Percentiles rank a stretch among this genome's conserved stretches.
phyloP scores from a whole-genome alignment of 2,888 invertebrate species.

The Plebejus melissa region DNA sequence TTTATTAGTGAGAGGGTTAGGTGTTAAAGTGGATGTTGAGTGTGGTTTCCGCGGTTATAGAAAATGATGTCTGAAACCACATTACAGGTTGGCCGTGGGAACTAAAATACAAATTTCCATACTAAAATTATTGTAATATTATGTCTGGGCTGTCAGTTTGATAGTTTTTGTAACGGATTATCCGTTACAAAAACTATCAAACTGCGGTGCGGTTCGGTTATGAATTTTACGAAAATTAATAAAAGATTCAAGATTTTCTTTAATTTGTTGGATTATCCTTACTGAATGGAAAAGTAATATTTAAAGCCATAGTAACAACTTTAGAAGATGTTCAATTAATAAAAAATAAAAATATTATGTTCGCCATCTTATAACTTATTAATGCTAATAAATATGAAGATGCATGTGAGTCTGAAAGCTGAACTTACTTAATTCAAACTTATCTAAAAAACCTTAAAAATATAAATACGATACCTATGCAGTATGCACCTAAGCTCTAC shows the following conservation, averaged over 20 bases:
- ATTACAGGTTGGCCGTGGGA: background rate
- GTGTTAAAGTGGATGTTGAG: background rate
- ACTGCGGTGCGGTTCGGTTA: background rate
- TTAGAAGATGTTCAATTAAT: too few species aligned
- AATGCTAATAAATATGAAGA: too few species aligned
- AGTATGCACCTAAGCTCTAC: background rate
- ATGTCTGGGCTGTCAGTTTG: background rate
- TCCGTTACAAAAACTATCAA: background rate
- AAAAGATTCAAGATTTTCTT: too few species aligned
- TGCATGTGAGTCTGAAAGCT: too few species aligned
- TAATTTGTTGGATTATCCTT: too few species aligned
- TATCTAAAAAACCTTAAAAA: background rate
- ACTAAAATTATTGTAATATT: background rate
- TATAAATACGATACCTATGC: background rate
- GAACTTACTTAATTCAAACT: too few species aligned
- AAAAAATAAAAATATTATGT: too few species aligned
- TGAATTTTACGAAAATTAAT: background rate
- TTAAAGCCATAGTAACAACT: too few species aligned
- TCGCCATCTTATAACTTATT: too few species aligned
- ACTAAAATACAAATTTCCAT: background rate
- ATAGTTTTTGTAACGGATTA: background rate
- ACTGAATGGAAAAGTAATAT: too few species aligned
- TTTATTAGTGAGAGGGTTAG: background rate
- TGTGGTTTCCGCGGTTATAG: background rate
- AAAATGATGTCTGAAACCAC: slow-evolving; percentile 1